Evolutionary conservation across 2,797 vertebrate species (phyloP), one percentile per base, ranked within the genome.

Genomic region (Streptopelia turtur): DNA sequence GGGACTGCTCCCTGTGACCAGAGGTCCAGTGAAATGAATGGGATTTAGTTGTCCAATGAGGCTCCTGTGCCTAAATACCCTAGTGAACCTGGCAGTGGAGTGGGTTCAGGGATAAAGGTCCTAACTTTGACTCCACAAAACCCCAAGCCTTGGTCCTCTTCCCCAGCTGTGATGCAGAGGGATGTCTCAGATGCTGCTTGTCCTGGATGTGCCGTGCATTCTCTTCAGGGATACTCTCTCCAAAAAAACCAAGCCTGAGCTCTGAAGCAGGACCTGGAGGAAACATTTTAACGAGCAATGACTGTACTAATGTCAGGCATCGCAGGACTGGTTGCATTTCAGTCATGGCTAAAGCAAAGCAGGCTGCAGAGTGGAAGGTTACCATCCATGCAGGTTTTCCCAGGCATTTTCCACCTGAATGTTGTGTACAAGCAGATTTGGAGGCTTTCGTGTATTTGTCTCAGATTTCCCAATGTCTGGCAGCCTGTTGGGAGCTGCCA

Each of bases 401-500:
- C 47, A 37, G 75, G n/a, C 24, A 8, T 74, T 81, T 70, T 61
- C 71, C 84, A 96, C 87, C 93, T 94, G 87, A 89, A 71, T 0
- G 3, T 56, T 91, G 57, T 31, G 27, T 92, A 49, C 52, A 39
- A 66, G 49, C 85, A 78, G 76, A 78, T 68, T 83, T 81, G 65
- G 80, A 93, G 50, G 27, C 6, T 65, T 80, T 63, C 78, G 41
- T 77, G 30, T 59, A 11, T 81, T 91, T 90, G 52, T 77, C 79
- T 93, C 69, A 18, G 65, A 90, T 94, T 94, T 95, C 94, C 53
- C 69, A 61, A 65, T 35, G 76, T 93, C 87, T 95, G 87, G 87
- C 85, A 94, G 91, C 53, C 91, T 81, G 49, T 37, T 39, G 79
- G 87, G 89, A 94, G 95, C 76, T 92, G 84, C 87, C 95, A 94